phyloP scores from a whole-genome alignment of 2,113 vertebrate species.

The Girardinichthys multiradiatus region DNA sequence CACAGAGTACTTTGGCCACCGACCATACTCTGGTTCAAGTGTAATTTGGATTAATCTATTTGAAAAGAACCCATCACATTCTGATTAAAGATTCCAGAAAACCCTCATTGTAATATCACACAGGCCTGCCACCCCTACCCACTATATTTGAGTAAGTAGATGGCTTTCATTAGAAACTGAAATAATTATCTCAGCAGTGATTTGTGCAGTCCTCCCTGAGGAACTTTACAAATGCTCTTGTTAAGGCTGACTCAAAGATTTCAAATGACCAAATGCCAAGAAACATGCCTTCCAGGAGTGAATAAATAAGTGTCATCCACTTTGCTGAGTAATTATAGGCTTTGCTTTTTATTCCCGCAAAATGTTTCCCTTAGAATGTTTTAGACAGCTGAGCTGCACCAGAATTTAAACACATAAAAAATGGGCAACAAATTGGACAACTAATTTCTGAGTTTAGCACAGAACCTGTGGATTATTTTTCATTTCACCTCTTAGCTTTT shows the following conservation, averaged over 20 bases:
- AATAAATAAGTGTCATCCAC: slow-evolving; percentile 14
- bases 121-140: slow-evolving; percentile 17
- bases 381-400: too few relatives aligned
- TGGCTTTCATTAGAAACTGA: slow-evolving; percentile 37
- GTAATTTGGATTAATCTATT: slow-evolving; percentile 57
- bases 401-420: too few relatives aligned
- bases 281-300: slow-evolving; percentile 14
- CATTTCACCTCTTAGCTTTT: too few relatives aligned
- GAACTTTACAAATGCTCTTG: slow-evolving; percentile 23
- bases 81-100: slow-evolving; percentile 42
- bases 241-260: slow-evolving; percentile 27
- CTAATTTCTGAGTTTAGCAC: too few relatives aligned
- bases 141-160: slow-evolving; percentile 34
- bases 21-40: slow-evolving; percentile 17
- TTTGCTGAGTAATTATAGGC: neutral
- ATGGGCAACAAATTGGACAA: too few relatives aligned
- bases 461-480: too few relatives aligned
- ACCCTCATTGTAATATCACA: slow-evolving; percentile 23
- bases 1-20: slow-evolving; percentile 16
- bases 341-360: too few relatives aligned
- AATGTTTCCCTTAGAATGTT: too few relatives aligned
- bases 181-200: slow-evolving; percentile 38
- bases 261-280: slow-evolving; percentile 6
- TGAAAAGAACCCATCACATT: slow-evolving; percentile 38
- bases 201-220: slow-evolving; percentile 32